Conservation (phyloP, 2,797 vertebrate species). For the Garrulus glandarius region DNA sequence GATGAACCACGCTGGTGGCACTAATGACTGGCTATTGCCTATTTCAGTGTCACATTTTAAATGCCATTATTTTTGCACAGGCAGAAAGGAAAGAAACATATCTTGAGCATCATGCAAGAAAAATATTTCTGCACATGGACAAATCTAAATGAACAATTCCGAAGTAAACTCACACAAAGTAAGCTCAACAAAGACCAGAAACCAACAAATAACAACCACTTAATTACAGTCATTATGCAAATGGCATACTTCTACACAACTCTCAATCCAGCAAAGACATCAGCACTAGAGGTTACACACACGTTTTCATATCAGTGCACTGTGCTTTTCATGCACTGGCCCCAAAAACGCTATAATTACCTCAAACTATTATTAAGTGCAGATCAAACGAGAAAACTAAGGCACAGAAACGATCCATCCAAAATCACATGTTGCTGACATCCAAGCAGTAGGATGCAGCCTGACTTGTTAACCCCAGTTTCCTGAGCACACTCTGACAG, state of each 20-base stretch:
- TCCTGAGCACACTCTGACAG: background rate
- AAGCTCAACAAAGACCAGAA: background rate
- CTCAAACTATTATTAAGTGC: background rate
- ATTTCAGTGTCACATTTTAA: background rate
- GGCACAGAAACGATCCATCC: background rate
- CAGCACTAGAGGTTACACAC: background rate
- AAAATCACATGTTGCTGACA: background rate
- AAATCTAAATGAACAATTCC: background rate
- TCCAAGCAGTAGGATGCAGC: background rate
- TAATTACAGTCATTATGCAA: background rate
- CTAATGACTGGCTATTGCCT: background rate
- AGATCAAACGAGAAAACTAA: background rate
- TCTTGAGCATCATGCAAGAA: background rate
- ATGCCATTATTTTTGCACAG: background rate
- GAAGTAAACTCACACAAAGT: background rate
- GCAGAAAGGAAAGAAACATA: fast-evolving
- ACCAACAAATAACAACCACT: background rate
- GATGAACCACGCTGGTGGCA: background rate
- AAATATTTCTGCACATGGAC: background rate
- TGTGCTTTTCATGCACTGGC: background rate
- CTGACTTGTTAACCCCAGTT: background rate
- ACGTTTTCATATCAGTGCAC: fast-evolving
- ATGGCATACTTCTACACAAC: background rate
- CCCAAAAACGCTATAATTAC: background rate
- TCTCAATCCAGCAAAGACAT: background rate